phyloP scores from a whole-genome alignment of 2,797 vertebrate species.

The Chanos chanos region DNA sequence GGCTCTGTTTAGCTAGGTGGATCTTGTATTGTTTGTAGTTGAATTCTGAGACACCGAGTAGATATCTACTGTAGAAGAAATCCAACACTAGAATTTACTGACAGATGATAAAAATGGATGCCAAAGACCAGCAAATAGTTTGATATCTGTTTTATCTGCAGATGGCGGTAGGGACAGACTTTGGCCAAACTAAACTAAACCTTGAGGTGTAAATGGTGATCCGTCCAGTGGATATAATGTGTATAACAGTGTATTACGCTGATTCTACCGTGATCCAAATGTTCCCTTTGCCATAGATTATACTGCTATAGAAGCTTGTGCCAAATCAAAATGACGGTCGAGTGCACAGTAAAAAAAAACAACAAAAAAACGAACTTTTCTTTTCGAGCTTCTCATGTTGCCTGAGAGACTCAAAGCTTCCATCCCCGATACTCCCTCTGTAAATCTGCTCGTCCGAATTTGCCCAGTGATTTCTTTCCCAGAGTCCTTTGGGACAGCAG shows the following conservation, averaged over 20 bases:
- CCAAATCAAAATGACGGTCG: constrained; percentile 31
- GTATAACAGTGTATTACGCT: constrained; percentile 26
- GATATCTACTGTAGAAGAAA: too few species aligned
- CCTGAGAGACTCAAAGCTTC: constrained; percentile 31
- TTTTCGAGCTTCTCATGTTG: constrained; percentile 26
- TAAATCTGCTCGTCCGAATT: constrained; percentile 49
- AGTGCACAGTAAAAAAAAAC: constrained; percentile 14
- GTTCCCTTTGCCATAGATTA: constrained; percentile 26
- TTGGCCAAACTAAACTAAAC: constrained; percentile 14
- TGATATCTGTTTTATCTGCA: too few species aligned
- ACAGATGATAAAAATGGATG: too few species aligned
- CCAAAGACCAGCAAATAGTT: too few species aligned
- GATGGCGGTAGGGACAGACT: neutral
- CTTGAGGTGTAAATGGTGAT: neutral
- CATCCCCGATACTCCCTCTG: constrained; percentile 29
- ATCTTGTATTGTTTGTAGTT: neutral
- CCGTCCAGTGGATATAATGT: constrained; percentile 18
- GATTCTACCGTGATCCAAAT: constrained; percentile 9
- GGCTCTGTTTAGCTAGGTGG: constrained; percentile 36
- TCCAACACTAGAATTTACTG: too few species aligned
- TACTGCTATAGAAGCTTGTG: constrained; percentile 9
- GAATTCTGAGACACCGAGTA: too few species aligned
- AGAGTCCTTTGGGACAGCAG: constrained; percentile 44
- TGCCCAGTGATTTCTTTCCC: constrained; percentile 57
- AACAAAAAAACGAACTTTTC: too few species aligned